A percentile compares a stretch with the other conserved stretches of the same genome.
Conservation (phyloP, 2,113 vertebrate species). For the Anas platyrhynchos region DNA sequence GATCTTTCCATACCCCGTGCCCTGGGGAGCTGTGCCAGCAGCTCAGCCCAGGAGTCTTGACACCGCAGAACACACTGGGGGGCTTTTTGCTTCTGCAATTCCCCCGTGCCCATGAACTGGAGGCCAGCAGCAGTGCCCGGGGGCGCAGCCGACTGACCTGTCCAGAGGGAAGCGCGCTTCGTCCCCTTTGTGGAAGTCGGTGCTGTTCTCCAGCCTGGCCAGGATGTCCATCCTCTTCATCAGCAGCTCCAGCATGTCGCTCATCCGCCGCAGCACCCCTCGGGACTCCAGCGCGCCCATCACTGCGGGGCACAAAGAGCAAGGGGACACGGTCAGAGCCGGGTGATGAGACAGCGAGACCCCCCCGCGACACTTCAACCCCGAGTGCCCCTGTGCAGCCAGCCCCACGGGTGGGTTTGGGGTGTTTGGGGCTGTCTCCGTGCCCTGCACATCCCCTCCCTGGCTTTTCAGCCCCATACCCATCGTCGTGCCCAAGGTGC, state of each 20-base stretch:
- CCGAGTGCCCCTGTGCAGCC: neutral
- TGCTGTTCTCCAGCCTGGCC: conserved; percentile 88
- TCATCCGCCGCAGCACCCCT: conserved; percentile 91
- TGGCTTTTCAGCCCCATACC: neutral
- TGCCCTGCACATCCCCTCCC: neutral
- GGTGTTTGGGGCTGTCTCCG: accelerated
- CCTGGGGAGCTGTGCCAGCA: accelerated
- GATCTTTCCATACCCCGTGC: accelerated
- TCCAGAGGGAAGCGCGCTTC: conserved; percentile 82
- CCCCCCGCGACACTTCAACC: accelerated
- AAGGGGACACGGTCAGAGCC: neutral
- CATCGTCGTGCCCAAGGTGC: accelerated
- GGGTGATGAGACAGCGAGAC: neutral
- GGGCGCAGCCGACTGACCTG: conserved; percentile 76
- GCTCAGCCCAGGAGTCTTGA: neutral
- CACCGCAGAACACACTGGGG: accelerated
- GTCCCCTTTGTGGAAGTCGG: conserved; percentile 82
- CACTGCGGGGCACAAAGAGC: conserved; percentile 77
- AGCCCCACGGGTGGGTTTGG: accelerated
- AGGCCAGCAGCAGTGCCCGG: neutral
- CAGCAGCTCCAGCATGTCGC: conserved; percentile 94
- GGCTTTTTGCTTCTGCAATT: neutral
- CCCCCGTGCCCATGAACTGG: accelerated
- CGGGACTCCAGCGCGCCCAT: conserved; percentile 88
- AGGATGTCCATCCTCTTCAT: conserved; percentile 91